Evolutionary conservation across 1,140 invertebrate genomes (phyloP).

Genomic region (Aphelenchoides avenae): DNA sequence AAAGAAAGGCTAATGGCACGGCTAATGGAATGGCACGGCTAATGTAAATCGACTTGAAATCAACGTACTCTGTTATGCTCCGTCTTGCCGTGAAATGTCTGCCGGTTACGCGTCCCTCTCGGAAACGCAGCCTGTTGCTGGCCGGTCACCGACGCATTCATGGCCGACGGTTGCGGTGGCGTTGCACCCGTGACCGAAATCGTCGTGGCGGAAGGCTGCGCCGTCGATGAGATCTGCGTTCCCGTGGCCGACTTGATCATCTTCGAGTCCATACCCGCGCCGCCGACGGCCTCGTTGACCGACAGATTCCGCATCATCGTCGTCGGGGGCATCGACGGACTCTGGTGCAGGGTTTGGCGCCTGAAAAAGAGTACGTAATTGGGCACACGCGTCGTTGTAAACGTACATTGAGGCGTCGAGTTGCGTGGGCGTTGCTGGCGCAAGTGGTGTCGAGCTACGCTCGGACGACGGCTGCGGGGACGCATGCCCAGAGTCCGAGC

Average conservation of each 20-base stretch:
- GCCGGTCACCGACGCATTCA: too few relatives aligned
- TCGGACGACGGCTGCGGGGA: constrained; percentile 9
- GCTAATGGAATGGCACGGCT: neutral
- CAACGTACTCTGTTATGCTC: constrained; percentile 50
- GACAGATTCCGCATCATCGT: constrained; percentile 43
- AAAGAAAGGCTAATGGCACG: too few relatives aligned
- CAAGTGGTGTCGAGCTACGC: constrained; percentile 25
- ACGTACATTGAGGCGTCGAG: too few relatives aligned
- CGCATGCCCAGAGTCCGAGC: too few relatives aligned
- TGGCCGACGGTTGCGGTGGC: too few relatives aligned
- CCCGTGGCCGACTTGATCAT: constrained; percentile 56
- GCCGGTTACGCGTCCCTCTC: constrained; percentile 51
- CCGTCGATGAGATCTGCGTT: constrained; percentile 18
- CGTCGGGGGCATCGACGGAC: constrained; percentile 54
- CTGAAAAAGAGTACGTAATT: constrained; percentile 18
- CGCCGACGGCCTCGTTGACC: neutral
- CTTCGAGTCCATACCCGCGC: constrained; percentile 24
- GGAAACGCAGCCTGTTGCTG: too few relatives aligned
- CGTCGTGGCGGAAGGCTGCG: constrained; percentile 12
- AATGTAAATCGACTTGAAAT: constrained; percentile 4
- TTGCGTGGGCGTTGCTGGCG: neutral
- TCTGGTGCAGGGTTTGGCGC: constrained; percentile 41
- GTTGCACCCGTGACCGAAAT: constrained; percentile 18
- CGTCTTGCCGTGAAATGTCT: constrained; percentile 59
- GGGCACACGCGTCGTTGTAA: too few relatives aligned